These are phyloP conservation scores for Caligus rogercresseyi DNA, from an alignment of 1,140 invertebrate genomes.

Conservation along the genomic window DNA sequence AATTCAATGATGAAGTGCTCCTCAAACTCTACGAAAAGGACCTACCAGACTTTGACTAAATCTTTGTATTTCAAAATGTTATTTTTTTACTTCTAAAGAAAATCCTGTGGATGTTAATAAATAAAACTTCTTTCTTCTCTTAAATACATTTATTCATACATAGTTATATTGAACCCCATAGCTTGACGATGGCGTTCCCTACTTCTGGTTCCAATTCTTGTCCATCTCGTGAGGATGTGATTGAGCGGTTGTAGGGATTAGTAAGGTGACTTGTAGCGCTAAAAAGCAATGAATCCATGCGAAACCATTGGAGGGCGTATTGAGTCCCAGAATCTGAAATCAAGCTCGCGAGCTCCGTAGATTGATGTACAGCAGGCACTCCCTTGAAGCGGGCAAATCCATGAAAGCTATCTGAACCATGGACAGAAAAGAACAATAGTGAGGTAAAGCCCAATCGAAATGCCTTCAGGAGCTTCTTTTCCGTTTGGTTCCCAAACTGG, in stretches of 20 bases:
- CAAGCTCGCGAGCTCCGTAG: background rate
- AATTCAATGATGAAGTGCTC: background rate
- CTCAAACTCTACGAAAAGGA: slow-evolving; percentile 3
- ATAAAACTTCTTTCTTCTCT: no score
- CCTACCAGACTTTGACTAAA: slow-evolving; percentile 13
- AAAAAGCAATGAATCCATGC: background rate
- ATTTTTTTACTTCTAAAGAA: background rate
- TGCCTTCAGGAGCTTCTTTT: background rate
- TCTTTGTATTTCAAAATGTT: background rate
- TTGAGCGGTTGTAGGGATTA: background rate
- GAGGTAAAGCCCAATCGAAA: background rate
- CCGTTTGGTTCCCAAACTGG: background rate
- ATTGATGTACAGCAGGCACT: background rate
- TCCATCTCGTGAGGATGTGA: background rate
- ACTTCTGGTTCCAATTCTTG: background rate
- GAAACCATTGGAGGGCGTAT: background rate
- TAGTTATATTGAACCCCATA: no score
- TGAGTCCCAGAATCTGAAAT: background rate
- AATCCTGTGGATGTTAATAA: no score
- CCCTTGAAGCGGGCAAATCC: background rate
- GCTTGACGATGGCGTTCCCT: background rate
- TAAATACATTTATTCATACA: no score
- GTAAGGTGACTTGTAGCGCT: background rate
- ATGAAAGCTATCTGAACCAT: background rate
- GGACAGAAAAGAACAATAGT: background rate